A percentile compares a stretch with the other conserved stretches of the same genome.
phyloP scores from a whole-genome alignment of 2,797 vertebrate species.

The Merluccius polli region DNA sequence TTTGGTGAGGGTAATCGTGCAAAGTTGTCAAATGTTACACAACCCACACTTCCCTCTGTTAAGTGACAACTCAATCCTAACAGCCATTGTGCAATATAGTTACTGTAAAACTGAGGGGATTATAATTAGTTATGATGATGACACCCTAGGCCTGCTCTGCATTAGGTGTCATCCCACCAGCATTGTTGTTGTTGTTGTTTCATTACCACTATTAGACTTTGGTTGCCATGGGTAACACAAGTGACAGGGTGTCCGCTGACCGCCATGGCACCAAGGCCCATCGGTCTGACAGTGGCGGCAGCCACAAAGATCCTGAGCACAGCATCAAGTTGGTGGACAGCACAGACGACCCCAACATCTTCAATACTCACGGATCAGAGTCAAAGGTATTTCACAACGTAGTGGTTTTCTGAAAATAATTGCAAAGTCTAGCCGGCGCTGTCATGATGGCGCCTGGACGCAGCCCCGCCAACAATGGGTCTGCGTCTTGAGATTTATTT shows the following conservation, averaged over 20 bases:
- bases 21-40: not conserved
- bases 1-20: not conserved
- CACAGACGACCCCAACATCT: conserved; percentile 91
- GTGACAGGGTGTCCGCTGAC: conserved; percentile 83
- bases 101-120: no score
- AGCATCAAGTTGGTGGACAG: conserved; percentile 92
- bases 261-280: conserved; percentile 87
- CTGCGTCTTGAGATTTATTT: not conserved
- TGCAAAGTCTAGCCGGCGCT: not conserved
- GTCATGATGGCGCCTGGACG: no score
- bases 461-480: not conserved
- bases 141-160: not conserved
- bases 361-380: conserved; percentile 82
- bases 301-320: conserved; percentile 84
- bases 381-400: conserved; percentile 74
- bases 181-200: not conserved
- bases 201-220: conserved; percentile 11
- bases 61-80: not conserved
- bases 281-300: conserved; percentile 77
- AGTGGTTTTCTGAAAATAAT: not conserved
- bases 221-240: conserved; percentile 89
- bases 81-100: not conserved
- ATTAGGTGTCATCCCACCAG: not conserved
- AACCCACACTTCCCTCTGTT: not conserved
- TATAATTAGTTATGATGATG: no score